phyloP scores from a whole-genome alignment of 2,797 vertebrate genomes.

The Periophthalmus magnuspinnatus region DNA sequence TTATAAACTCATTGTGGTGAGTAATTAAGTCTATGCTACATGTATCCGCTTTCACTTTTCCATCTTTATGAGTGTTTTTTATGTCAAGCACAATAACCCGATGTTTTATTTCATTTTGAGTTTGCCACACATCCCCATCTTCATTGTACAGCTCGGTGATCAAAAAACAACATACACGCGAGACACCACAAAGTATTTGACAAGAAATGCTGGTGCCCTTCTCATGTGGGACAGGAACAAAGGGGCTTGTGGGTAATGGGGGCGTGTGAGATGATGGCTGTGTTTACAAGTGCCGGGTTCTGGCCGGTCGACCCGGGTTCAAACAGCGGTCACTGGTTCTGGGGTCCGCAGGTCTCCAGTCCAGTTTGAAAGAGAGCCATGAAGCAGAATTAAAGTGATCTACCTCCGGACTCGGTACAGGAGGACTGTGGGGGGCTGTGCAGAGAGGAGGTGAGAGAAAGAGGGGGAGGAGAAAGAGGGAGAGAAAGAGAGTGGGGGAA shows the following conservation, averaged over 20 bases:
- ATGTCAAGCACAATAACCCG: neutral
- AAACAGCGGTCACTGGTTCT: slow-evolving; percentile 77
- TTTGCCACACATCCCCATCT: too few species aligned
- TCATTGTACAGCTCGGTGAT: slow-evolving; percentile 4
- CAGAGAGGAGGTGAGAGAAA: slow-evolving; percentile 20
- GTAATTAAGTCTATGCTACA: neutral
- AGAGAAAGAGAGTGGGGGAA: neutral
- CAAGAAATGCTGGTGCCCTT: slow-evolving; percentile 58
- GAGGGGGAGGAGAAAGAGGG: slow-evolving; percentile 17
- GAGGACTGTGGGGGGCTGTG: slow-evolving; percentile 40
- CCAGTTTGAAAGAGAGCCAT: slow-evolving; percentile 80
- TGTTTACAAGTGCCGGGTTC: slow-evolving; percentile 70
- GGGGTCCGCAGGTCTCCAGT: slow-evolving; percentile 75
- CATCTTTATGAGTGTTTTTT: neutral
- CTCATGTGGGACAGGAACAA: slow-evolving; percentile 59
- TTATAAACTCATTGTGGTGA: neutral
- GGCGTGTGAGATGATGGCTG: slow-evolving; percentile 72
- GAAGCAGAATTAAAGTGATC: slow-evolving; percentile 88
- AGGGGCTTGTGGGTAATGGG: slow-evolving; percentile 57
- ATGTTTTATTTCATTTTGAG: neutral
- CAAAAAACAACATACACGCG: slow-evolving; percentile 43
- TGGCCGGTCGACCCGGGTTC: slow-evolving; percentile 71
- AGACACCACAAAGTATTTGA: slow-evolving; percentile 35
- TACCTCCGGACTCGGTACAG: slow-evolving; percentile 68
- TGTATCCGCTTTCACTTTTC: neutral